Conservation (phyloP, 2,888 invertebrate genomes). For the Anthrax anthrax region DNA sequence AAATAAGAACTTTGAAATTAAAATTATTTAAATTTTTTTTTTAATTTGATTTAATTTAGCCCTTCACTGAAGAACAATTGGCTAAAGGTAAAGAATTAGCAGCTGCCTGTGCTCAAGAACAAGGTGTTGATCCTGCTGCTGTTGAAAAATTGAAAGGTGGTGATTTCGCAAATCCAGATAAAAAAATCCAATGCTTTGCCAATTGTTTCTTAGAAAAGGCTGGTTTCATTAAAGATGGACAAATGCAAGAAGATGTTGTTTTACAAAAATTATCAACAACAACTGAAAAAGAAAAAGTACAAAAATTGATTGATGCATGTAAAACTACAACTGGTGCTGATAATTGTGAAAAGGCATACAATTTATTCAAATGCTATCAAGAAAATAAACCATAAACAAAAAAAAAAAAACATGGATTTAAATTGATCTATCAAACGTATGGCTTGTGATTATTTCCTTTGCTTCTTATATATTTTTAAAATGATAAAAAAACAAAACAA, state of each 20-base stretch:
- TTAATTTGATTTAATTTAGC: slow-evolving; percentile 2
- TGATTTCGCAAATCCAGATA: slow-evolving; percentile 16
- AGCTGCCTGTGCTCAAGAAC: slow-evolving; percentile 18
- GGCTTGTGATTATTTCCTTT: too few relatives aligned
- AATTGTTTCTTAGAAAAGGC: slow-evolving; percentile 26
- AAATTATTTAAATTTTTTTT: not conserved
- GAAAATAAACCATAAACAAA: not conserved
- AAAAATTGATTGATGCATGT: slow-evolving; percentile 7
- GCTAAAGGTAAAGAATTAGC: slow-evolving; percentile 15
- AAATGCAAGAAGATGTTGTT: slow-evolving; percentile 16
- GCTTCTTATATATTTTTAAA: too few relatives aligned
- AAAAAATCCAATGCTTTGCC: slow-evolving; percentile 23
- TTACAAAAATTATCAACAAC: slow-evolving; percentile 7
- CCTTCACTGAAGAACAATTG: slow-evolving; percentile 21
- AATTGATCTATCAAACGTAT: too few relatives aligned
- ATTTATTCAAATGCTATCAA: slow-evolving; percentile 1
- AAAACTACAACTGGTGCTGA: slow-evolving; percentile 3
- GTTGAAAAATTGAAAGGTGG: slow-evolving; percentile 17
- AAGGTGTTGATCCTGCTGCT: slow-evolving; percentile 19
- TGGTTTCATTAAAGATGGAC: slow-evolving; percentile 20
- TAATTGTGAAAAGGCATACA: slow-evolving; percentile 4
- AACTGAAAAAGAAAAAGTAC: slow-evolving; percentile 4
- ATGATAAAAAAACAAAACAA: too few relatives aligned
- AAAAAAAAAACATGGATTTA: too few relatives aligned
- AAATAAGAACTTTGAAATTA: too few relatives aligned